These are phyloP conservation scores for Scarus forsteni DNA, from an alignment of 2,797 vertebrate species.

Conservation along the genomic window DNA sequence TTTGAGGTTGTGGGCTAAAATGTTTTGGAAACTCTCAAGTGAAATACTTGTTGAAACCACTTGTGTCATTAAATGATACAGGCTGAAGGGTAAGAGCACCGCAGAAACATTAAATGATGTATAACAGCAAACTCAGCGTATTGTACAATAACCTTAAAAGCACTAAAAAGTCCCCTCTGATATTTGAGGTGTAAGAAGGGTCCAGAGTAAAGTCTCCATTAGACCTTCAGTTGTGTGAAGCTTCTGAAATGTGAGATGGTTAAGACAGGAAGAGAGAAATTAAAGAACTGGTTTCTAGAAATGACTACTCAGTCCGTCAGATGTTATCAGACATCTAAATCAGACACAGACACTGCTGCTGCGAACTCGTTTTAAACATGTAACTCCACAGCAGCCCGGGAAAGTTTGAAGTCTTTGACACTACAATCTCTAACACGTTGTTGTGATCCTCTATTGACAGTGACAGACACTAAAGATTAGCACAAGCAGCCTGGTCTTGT, in stretches of 20 bases:
- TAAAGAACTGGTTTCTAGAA: conserved; percentile 6
- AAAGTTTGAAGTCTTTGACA: conserved; percentile 14
- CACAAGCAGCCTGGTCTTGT: not conserved
- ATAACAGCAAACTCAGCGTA: not conserved
- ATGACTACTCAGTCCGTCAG: conserved; percentile 11
- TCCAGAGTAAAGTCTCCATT: not conserved
- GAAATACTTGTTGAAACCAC: no score
- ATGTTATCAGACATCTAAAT: not conserved
- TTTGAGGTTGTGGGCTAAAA: no score
- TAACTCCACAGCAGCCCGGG: not conserved
- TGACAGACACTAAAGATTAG: conserved; percentile 6
- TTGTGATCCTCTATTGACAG: not conserved
- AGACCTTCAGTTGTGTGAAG: no score
- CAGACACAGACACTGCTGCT: not conserved
- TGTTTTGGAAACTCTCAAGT: no score
- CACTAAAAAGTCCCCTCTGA: no score
- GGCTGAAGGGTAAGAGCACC: not conserved
- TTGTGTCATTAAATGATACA: not conserved
- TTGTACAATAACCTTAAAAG: not conserved
- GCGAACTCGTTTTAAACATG: not conserved
- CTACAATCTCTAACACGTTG: not conserved
- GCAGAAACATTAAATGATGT: not conserved
- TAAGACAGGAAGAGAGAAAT: conserved; percentile 19
- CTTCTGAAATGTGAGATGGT: not conserved
- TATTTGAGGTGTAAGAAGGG: not conserved